Base-by-base conservation (phyloP, 2,888 invertebrate species). In the Drosophila formosana region DNA sequence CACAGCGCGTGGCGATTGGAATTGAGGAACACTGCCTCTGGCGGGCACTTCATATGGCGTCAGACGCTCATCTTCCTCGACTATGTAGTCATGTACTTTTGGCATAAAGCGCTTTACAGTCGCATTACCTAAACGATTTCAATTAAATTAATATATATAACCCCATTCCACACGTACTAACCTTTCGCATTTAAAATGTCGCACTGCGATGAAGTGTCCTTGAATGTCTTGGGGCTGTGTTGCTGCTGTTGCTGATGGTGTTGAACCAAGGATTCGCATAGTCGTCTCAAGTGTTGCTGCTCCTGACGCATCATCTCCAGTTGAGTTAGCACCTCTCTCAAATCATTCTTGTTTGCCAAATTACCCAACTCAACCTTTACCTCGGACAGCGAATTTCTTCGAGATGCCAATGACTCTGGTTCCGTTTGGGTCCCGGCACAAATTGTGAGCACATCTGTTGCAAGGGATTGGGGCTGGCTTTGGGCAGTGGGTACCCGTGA, bases 361-460 rank as follows among this genome's bases (percentile, higher is more conserved):
- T 78, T 70, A 6, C 53, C 56, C 0, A 69, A 3, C 9, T 88
- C 77, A 37, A 45, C 50, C 6, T 64, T 51, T n/a, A 13, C 25
- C 7, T n/a, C 4, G 58, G 66, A 1, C 37, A 58, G 18, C 25
- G 41, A 26, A 3, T 67, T 53, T 7, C 67, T 57, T 1, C n/a
- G 18, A 1, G 64, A 32, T 4, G 65, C 30, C 11, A 18, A 26
- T n/a, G 7, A 50, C 11, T 66, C 30, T 0, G 68, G 2, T 11
- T 92, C 92, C 1, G 92, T 91, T 80, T 91, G 91, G 8, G 92
- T 91, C 46, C 90, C 83, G 5, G 90, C 90, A 69, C 91, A 92
- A 69, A 90, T 90, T 0, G 90, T 91, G 3, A 90, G 81, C 7
- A 90, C 82, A 64, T 79, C 86, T 1, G 25, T 25, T 41, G 30